Evolutionary conservation across 2,888 invertebrate species (phyloP).

Genomic region (Ophion costatus): DNA sequence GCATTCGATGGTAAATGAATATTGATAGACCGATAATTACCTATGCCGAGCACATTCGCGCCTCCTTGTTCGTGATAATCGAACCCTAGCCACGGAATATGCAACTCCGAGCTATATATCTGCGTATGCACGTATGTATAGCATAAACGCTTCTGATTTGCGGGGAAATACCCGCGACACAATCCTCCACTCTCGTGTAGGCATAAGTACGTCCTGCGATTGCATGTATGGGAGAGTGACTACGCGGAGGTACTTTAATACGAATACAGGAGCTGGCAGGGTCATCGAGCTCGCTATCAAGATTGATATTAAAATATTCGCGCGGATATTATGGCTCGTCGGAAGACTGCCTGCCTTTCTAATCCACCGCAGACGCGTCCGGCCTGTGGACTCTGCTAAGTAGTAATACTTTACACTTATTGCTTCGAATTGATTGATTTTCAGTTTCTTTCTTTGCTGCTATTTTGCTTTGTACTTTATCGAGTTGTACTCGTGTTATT

Average conservation of each 20-base stretch:
- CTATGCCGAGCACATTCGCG: conserved; percentile 68
- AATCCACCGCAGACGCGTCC: conserved; percentile 42
- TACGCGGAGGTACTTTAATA: not conserved
- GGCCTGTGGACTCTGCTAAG: conserved; percentile 27
- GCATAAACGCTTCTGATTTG: conserved; percentile 58
- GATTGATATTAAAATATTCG: conserved; percentile 64
- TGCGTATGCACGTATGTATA: conserved; percentile 22
- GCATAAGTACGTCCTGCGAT: conserved; percentile 5
- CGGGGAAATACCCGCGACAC: conserved; percentile 64
- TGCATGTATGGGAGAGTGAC: not conserved
- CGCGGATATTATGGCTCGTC: conserved; percentile 54
- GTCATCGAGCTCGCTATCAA: conserved; percentile 56
- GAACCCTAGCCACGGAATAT: conserved; percentile 63
- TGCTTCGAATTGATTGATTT: not conserved
- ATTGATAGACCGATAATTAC: conserved; percentile 71
- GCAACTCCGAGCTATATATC: conserved; percentile 39
- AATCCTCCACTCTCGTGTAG: conserved; percentile 20
- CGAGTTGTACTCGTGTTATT: not conserved
- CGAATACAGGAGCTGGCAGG: not conserved
- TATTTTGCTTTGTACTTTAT: not conserved
- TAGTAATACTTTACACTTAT: conserved; percentile 23
- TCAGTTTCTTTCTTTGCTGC: not conserved
- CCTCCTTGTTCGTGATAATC: conserved; percentile 64
- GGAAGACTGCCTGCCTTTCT: conserved; percentile 45
- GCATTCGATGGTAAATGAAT: conserved; percentile 72